These are phyloP conservation scores for Hoplostethus atlanticus DNA, from an alignment of 2,797 vertebrate genomes.

Conservation along the genomic window DNA sequence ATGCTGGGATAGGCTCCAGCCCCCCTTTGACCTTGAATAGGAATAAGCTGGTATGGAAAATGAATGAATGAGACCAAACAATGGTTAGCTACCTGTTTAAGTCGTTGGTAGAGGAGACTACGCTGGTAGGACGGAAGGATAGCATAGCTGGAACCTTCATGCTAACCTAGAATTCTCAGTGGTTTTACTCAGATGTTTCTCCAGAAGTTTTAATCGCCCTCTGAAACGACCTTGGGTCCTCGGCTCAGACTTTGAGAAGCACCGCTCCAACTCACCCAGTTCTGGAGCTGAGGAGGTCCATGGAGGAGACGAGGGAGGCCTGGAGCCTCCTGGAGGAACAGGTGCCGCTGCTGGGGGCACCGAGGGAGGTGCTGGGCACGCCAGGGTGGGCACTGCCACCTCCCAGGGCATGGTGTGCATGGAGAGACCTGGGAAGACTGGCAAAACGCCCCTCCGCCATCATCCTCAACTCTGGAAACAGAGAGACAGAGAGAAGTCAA, in stretches of 20 bases:
- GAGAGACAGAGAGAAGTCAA: neutral
- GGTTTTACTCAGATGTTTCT: too few species aligned
- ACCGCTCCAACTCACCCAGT: slow-evolving; percentile 65
- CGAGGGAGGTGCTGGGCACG: slow-evolving; percentile 82
- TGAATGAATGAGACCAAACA: too few species aligned
- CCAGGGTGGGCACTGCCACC: slow-evolving; percentile 54
- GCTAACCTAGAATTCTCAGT: too few species aligned
- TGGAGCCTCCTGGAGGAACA: slow-evolving; percentile 80
- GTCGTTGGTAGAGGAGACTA: too few species aligned
- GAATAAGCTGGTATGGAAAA: too few species aligned
- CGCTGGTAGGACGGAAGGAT: too few species aligned
- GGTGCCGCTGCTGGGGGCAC: slow-evolving; percentile 30
- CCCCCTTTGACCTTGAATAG: too few species aligned
- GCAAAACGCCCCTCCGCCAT: slow-evolving; percentile 96
- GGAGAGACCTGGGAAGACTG: slow-evolving; percentile 90
- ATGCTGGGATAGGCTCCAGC: too few species aligned
- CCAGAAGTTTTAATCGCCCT: neutral
- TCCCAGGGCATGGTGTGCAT: slow-evolving; percentile 77
- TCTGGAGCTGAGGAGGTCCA: slow-evolving; percentile 94
- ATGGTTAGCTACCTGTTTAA: too few species aligned
- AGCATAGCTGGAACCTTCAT: too few species aligned
- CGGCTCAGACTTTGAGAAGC: neutral
- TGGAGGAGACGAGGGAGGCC: slow-evolving; percentile 90
- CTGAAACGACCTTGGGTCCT: neutral
- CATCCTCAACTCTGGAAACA: slow-evolving; percentile 88